These are phyloP conservation scores for Drosophila yooni DNA, from an alignment of 2,888 invertebrate species.

Conservation along the genomic window DNA sequence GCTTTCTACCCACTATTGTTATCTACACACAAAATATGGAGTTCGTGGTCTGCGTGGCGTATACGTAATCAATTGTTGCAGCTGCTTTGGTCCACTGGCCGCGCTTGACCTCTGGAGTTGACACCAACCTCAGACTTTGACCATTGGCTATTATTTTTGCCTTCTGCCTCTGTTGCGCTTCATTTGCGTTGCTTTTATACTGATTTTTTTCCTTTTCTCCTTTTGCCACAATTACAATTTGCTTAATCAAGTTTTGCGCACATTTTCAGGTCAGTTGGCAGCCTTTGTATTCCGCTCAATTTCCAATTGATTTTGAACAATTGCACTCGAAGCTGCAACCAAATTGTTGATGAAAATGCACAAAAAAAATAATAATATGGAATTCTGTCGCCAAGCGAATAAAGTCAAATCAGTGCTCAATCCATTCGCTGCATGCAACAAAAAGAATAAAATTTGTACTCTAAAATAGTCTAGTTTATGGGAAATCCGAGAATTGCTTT, in stretches of 20 bases:
- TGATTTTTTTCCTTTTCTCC: slow-evolving; percentile 18
- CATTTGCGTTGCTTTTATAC: slow-evolving; percentile 44
- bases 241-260: slow-evolving; percentile 71
- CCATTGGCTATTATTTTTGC: slow-evolving; percentile 58
- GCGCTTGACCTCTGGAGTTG: slow-evolving; percentile 40
- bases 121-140: slow-evolving; percentile 23
- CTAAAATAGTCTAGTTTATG: slow-evolving; percentile 48
- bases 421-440: slow-evolving; percentile 37
- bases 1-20: slow-evolving; percentile 39
- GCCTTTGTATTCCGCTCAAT: slow-evolving; percentile 53
- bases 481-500: slow-evolving; percentile 13
- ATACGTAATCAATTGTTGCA: slow-evolving; percentile 79
- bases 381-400: slow-evolving; percentile 44
- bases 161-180: slow-evolving; percentile 46
- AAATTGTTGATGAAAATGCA: slow-evolving; percentile 5
- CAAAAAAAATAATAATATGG: slow-evolving; percentile 7
- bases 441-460: slow-evolving; percentile 20
- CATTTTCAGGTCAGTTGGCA: slow-evolving; percentile 78
- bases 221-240: slow-evolving; percentile 69
- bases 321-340: slow-evolving; percentile 38
- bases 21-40: slow-evolving; percentile 33
- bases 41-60: slow-evolving; percentile 64
- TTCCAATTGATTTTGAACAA: slow-evolving; percentile 61
- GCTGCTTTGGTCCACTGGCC: slow-evolving; percentile 41
- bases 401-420: slow-evolving; percentile 45